Evolutionary conservation across 1,140 invertebrate genomes (phyloP).

Genomic region (Cotesia vestalis): DNA sequence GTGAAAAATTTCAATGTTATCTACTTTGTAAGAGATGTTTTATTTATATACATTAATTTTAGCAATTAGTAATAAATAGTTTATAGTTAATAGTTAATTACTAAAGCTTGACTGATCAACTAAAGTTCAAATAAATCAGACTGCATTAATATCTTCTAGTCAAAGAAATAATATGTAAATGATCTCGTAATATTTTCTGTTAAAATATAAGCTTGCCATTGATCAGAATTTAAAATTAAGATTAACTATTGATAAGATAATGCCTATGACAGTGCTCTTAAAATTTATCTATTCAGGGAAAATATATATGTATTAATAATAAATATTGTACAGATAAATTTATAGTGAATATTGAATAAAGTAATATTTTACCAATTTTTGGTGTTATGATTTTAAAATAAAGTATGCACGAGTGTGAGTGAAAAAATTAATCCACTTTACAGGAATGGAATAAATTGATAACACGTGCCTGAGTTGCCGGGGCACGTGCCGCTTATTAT

Average conservation of each 20-base stretch:
- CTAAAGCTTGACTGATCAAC: not conserved
- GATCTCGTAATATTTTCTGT: constrained; percentile 52
- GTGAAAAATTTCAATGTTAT: constrained; percentile 49
- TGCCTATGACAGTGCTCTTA: constrained; percentile 60
- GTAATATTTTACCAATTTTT: not conserved
- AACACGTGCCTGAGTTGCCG: constrained; percentile 52
- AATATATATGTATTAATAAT: constrained; percentile 62
- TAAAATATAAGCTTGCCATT: too few species aligned
- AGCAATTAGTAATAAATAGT: constrained; percentile 1
- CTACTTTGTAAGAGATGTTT: constrained; percentile 61
- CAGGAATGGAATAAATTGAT: constrained; percentile 48
- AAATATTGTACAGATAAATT: constrained; percentile 58
- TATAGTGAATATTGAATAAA: not conserved
- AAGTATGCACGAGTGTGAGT: not conserved
- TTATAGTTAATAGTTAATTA: not conserved
- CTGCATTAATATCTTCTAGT: constrained; percentile 55
- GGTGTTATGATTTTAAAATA: not conserved
- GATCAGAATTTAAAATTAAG: constrained; percentile 25
- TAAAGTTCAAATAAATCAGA: not conserved
- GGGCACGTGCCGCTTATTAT: constrained; percentile 31
- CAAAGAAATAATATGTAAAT: constrained; percentile 45
- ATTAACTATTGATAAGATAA: constrained; percentile 33
- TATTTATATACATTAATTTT: constrained; percentile 31
- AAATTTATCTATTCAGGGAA: constrained; percentile 53
- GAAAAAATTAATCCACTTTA: constrained; percentile 49